These are phyloP conservation scores for Diachasmimorpha longicaudata DNA, from an alignment of 1,140 invertebrate species.

Conservation along the genomic window DNA sequence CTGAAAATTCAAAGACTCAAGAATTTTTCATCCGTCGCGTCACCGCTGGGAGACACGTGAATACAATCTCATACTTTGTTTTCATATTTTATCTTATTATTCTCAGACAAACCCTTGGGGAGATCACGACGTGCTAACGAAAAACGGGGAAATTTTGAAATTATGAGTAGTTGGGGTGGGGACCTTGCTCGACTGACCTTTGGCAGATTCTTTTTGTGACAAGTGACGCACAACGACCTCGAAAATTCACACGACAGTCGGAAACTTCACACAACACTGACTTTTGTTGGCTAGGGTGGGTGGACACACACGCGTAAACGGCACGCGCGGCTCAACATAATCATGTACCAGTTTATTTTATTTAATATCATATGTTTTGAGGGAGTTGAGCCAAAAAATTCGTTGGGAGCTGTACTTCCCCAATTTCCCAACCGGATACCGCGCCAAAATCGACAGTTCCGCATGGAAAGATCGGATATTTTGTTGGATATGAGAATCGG, in stretches of 20 bases:
- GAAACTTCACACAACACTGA: background rate
- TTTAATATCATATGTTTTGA: background rate
- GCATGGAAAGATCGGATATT: background rate
- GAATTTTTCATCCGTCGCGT: constrained; percentile 5
- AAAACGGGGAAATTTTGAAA: background rate
- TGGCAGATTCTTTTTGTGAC: background rate
- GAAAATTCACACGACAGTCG: background rate
- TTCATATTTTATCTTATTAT: background rate
- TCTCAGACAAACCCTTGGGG: background rate
- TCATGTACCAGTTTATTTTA: background rate
- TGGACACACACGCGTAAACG: background rate
- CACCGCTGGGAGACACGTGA: background rate
- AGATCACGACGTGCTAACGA: background rate
- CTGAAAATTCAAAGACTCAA: background rate
- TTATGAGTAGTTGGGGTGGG: background rate
- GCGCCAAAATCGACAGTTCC: background rate
- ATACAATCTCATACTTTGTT: background rate
- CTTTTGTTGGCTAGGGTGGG: background rate
- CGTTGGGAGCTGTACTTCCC: background rate
- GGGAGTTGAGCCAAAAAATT: background rate
- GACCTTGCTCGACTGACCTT: background rate
- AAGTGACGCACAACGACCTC: background rate
- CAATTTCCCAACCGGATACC: background rate
- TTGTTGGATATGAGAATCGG: too few relatives aligned
- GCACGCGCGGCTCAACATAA: background rate